Percentiles rank a stretch among this genome's conserved stretches.
phyloP scores from a whole-genome alignment of 2,113 vertebrate genomes.

The Tupaia chinensis region DNA sequence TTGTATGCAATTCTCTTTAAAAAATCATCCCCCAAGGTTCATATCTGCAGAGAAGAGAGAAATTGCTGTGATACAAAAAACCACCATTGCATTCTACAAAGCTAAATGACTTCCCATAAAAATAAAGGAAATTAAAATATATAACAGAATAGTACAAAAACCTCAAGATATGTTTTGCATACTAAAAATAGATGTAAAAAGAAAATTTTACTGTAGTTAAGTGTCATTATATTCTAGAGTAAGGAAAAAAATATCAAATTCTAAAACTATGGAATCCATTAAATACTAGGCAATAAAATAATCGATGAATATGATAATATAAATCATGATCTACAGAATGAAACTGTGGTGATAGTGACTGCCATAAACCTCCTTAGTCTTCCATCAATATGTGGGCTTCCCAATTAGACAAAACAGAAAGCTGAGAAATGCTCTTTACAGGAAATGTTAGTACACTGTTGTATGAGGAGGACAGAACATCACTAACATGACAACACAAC shows the following conservation, averaged over 20 bases:
- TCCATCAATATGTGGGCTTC: neutral
- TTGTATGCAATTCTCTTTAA: neutral
- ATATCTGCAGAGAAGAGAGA: neutral
- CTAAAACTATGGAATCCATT: neutral
- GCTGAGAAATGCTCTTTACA: neutral
- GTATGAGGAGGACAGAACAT: neutral
- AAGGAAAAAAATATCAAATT: neutral
- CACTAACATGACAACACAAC: neutral
- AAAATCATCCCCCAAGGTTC: slow-evolving; percentile 1
- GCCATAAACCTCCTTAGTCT: neutral
- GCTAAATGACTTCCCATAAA: neutral
- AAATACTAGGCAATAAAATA: neutral
- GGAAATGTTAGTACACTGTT: neutral
- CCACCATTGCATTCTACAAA: neutral
- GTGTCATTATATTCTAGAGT: neutral
- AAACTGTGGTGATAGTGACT: neutral
- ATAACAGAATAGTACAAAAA: neutral
- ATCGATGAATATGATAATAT: neutral
- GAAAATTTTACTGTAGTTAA: neutral
- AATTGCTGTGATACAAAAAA: neutral
- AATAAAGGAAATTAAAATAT: neutral
- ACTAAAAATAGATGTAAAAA: slow-evolving; percentile 13
- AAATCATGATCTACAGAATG: neutral
- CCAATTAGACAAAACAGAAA: neutral
- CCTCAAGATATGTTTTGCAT: neutral